A percentile compares a stretch with the other conserved stretches of the same genome.
phyloP scores from a whole-genome alignment of 2,888 invertebrate genomes.

The Euclidia mi region DNA sequence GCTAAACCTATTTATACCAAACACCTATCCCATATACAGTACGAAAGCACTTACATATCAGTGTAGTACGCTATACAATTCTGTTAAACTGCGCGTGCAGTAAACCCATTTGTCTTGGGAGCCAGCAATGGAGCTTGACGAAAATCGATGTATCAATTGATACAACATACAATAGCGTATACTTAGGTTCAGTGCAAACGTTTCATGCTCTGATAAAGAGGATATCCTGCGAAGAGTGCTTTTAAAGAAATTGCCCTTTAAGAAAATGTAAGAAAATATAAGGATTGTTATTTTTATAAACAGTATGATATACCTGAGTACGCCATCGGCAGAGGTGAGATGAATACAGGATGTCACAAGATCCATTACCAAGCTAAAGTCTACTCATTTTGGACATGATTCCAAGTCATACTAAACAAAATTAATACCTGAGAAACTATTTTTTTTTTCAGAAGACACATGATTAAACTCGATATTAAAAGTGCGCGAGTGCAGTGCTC shows the following conservation, averaged over 20 bases:
- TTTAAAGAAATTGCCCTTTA: constrained; percentile 9
- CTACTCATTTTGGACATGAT: too few relatives aligned
- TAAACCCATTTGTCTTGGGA: constrained; percentile 60
- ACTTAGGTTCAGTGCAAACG: constrained; percentile 6
- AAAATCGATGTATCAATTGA: constrained; percentile 61
- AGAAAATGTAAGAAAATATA: not conserved
- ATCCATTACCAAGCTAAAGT: too few relatives aligned
- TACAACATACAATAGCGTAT: constrained; percentile 3
- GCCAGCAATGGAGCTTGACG: constrained; percentile 66
- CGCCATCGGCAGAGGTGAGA: too few relatives aligned
- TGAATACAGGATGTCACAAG: too few relatives aligned
- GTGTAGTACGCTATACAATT: constrained; percentile 33
- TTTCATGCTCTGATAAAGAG: constrained; percentile 17
- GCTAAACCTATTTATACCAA: too few relatives aligned
- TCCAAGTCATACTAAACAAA: too few relatives aligned
- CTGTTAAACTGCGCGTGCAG: constrained; percentile 59
- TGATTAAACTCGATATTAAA: too few relatives aligned
- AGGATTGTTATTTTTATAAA: not conserved
- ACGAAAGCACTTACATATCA: constrained; percentile 6
- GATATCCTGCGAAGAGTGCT: constrained; percentile 27
- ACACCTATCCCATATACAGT: not conserved
- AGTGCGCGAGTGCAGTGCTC: too few relatives aligned
- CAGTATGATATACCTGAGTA: too few relatives aligned
- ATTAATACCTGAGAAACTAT: too few relatives aligned
- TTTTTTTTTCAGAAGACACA: too few relatives aligned